Conservation (phyloP, 2,888 invertebrate species). For the Epsilonema sp. region DNA sequence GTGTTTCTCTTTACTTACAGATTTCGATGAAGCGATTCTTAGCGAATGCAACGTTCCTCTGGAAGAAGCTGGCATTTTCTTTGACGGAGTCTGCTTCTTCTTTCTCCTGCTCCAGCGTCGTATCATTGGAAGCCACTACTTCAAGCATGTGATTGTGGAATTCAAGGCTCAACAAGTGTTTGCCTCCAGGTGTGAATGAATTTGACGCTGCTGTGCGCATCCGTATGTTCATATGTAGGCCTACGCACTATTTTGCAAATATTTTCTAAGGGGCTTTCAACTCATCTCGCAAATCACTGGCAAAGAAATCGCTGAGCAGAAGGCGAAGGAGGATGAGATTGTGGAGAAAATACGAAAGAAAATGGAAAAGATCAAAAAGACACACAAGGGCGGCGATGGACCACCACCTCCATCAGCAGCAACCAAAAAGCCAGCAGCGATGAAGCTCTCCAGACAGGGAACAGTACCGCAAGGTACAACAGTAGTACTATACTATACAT, state of each 20-base stretch:
- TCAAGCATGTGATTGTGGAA: conserved; percentile 81
- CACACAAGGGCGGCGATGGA: neutral
- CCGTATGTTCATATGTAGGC: no score
- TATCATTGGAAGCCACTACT: conserved; percentile 79
- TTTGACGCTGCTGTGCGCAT: no score
- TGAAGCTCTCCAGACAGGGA: no score
- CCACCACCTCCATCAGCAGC: no score
- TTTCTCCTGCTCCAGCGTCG: conserved; percentile 71
- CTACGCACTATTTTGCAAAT: no score
- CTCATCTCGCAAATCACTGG: conserved; percentile 68
- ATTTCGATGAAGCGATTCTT: conserved; percentile 9
- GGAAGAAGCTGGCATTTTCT: conserved; percentile 66
- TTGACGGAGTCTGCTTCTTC: conserved; percentile 83
- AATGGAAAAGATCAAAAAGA: conserved; percentile 59
- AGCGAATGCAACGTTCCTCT: conserved; percentile 48
- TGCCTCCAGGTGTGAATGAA: conserved; percentile 79
- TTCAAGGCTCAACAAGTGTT: conserved; percentile 77
- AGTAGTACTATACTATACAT: no score
- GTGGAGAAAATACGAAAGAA: conserved; percentile 76
- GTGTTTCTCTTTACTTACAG: conserved; percentile 4
- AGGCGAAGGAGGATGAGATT: conserved; percentile 58
- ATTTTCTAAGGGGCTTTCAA: conserved; percentile 64
- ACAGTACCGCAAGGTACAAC: no score
- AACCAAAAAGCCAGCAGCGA: no score
- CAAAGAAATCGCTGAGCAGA: conserved; percentile 64